Conservation (phyloP, 2,797 vertebrate genomes). For the Xiphorhynchus erythropygius region DNA sequence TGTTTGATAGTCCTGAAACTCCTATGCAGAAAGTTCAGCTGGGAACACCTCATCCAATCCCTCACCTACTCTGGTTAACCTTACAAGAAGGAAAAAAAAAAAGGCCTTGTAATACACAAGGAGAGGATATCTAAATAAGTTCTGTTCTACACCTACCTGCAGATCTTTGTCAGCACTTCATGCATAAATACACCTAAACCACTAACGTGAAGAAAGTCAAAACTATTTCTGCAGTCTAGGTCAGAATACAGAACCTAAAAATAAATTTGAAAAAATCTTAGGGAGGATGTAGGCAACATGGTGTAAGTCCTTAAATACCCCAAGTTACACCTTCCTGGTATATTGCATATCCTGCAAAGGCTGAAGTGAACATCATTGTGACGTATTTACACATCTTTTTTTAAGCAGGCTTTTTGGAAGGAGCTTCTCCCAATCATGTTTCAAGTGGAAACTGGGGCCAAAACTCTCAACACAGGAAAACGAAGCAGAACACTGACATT, state of each 20-base stretch:
- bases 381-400: not conserved
- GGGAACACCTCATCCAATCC: not conserved
- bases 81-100: not conserved
- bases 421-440: conserved; percentile 1
- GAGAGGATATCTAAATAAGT: not conserved
- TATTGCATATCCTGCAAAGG: not conserved
- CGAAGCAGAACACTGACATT: conserved; percentile 58
- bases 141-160: not conserved
- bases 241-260: not conserved
- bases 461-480: conserved; percentile 74
- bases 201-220: not conserved
- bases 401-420: not conserved
- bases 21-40: not conserved
- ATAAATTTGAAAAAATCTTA: not conserved
- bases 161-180: not conserved
- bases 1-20: not conserved
- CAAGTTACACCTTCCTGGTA: not conserved
- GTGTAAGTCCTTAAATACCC: not conserved
- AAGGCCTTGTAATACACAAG: accelerated
- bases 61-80: not conserved
- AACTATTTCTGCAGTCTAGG: not conserved
- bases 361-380: not conserved
- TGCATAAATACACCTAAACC: not conserved
- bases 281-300: not conserved
- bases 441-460: conserved; percentile 60